Evolutionary conservation across 1,140 invertebrate species (phyloP), one percentile per base, ranked within the genome.

Genomic region (Sminthurinus signatus): DNA sequence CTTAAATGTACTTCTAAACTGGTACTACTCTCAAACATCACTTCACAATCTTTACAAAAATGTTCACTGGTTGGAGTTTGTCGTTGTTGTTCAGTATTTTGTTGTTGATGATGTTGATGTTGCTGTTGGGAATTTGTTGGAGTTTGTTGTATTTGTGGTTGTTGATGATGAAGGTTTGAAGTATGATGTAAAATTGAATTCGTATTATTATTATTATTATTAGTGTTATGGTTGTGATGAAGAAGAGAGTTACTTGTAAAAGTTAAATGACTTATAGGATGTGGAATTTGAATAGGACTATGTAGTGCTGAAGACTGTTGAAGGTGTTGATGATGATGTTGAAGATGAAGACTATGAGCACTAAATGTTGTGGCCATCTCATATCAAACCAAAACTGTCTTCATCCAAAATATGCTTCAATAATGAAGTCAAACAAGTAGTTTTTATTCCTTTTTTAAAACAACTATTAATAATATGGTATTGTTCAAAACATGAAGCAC

Each of bases 1-100:
- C 84, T 83, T 65, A 88, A 77, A 78, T 90, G 87, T 60, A 88
- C 87, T 69, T 88, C 84, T 51, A 89, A 78, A 44, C 86, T 88
- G 65, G 85, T 85, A 32, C 82, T 79, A 70, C 85, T 85, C 72
- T 89, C 86, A 72, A 89, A 84, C 69, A 81, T 83, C 36, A 89
- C 73, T 68, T 83, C 82, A 78, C 87, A 88, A 75, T 87, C 83
- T 73, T 86, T 85, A 77, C 88, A 89, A 52, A 68, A 73, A 64
- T 74, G 70, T 27, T 55, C 62, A 46, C 66, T 64, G 19, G 46
- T 55, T 64, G 54, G n/a, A 5, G 43, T 32, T 42, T 44, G 64
- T 58, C 43, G 63, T 27, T 50, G 57, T 42, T 39, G 25, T 52
- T 55, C 58, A 32, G 39, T 32, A 8, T 19, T 50, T 50, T 51